phyloP scores from a whole-genome alignment of 30 jellyfish, hydroid and myxozoan genomes.

The Cassiopea andromeda region DNA sequence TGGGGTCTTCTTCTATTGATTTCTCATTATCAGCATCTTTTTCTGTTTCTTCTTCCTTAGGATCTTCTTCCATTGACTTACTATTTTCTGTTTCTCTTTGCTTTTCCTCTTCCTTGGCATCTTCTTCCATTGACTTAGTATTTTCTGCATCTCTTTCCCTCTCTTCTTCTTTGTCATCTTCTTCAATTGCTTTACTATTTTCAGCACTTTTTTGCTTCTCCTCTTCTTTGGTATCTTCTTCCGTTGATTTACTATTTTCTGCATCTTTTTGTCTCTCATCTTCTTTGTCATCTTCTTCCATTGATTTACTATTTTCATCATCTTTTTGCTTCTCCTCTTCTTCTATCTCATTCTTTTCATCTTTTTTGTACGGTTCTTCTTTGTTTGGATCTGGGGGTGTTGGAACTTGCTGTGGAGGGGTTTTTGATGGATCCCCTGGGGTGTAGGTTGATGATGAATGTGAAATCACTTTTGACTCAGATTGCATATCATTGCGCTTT shows the following conservation, averaged over 20 bases:
- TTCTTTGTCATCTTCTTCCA: background rate
- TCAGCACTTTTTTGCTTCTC: background rate
- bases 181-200: too few species aligned
- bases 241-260: background rate
- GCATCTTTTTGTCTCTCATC: background rate
- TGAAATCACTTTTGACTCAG: slow-evolving; percentile 70
- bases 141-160: too few species aligned
- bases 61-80: too few species aligned
- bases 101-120: too few species aligned
- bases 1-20: too few species aligned
- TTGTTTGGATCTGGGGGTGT: slow-evolving; percentile 38
- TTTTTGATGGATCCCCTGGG: slow-evolving; percentile 67
- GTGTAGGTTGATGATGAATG: slow-evolving; percentile 70
- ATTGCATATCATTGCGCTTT: slow-evolving; percentile 45
- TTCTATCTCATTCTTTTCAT: background rate
- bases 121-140: too few species aligned
- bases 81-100: too few species aligned
- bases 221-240: background rate
- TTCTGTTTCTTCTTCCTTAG: too few species aligned
- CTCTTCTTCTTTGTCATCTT: too few species aligned
- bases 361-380: slow-evolving; percentile 60
- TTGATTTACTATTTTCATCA: background rate
- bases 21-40: too few species aligned
- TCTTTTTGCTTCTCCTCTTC: background rate
- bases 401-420: slow-evolving; percentile 33